phyloP scores from a whole-genome alignment of 2,888 invertebrate species.

The Latrodectus hesperus region DNA sequence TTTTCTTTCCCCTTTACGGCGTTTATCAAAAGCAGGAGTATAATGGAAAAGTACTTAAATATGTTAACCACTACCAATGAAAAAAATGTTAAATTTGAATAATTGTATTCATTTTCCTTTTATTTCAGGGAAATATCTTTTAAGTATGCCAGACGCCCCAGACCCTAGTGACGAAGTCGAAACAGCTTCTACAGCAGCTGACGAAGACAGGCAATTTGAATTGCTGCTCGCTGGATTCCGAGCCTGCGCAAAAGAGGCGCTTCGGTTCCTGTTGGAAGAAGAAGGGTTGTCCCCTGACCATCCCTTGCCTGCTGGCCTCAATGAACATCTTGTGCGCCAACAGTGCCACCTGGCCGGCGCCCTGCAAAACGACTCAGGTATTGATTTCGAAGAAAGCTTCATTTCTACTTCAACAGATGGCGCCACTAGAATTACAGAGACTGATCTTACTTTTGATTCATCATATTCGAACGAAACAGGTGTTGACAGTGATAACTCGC shows the following conservation, averaged over 20 bases:
- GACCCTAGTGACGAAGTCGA: constrained; percentile 35
- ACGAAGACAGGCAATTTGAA: constrained; percentile 37
- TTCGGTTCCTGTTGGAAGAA: constrained; percentile 68
- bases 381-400: constrained; percentile 43
- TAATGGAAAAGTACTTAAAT: too few relatives aligned
- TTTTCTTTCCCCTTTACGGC: too few relatives aligned
- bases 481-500: not conserved
- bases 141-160: constrained; percentile 41
- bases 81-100: not conserved
- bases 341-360: constrained; percentile 55
- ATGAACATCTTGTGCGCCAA: constrained; percentile 56
- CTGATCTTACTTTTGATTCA: not conserved
- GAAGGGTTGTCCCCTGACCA: constrained; percentile 61
- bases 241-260: constrained; percentile 65
- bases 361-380: constrained; percentile 51
- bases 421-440: constrained; percentile 4
- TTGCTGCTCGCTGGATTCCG: constrained; percentile 61
- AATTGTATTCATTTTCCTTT: constrained; percentile 6
- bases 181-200: constrained; percentile 21
- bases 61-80: too few relatives aligned
- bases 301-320: constrained; percentile 59
- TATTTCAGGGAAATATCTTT: not conserved
- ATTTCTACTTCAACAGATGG: constrained; percentile 16
- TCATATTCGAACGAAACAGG: not conserved
- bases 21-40: too few relatives aligned